A percentile compares a stretch with the other conserved stretches of the same genome.
phyloP scores from a whole-genome alignment of 2,113 vertebrate species.

The Speoplatyrhinus poulsoni region DNA sequence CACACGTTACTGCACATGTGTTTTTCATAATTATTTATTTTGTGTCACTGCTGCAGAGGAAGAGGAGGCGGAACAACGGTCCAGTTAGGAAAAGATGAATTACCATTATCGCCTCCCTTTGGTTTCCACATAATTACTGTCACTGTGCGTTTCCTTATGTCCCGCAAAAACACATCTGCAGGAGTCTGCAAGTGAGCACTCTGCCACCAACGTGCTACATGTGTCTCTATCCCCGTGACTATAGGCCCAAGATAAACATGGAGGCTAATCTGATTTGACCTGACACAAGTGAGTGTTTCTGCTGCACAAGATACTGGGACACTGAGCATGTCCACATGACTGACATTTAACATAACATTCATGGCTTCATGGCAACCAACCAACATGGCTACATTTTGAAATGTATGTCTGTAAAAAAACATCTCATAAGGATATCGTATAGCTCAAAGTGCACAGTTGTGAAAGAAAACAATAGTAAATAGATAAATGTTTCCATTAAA shows the following conservation, averaged over 20 bases:
- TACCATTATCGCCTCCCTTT: conserved; percentile 22
- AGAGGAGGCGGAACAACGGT: neutral
- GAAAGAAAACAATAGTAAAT: too few species aligned
- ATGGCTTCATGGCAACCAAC: conserved; percentile 1
- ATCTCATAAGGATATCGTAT: too few species aligned
- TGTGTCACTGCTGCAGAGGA: conserved; percentile 21
- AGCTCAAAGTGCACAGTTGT: too few species aligned
- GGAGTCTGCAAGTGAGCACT: neutral
- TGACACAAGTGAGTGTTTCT: conserved; percentile 20
- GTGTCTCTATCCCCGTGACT: conserved; percentile 4
- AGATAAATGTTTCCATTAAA: too few species aligned
- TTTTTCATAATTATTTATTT: too few species aligned
- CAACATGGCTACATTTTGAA: too few species aligned
- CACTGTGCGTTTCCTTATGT: conserved; percentile 12
- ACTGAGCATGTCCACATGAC: conserved; percentile 34
- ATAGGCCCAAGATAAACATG: conserved; percentile 14
- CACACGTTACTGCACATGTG: too few species aligned
- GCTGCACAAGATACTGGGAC: neutral
- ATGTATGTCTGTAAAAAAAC: too few species aligned
- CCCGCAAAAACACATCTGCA: neutral
- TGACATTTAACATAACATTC: conserved; percentile 12
- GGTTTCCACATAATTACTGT: conserved; percentile 36
- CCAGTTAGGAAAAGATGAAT: conserved; percentile 35
- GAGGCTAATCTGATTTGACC: conserved; percentile 32
- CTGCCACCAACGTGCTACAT: neutral